phyloP scores from a whole-genome alignment of 2,888 invertebrate genomes.

The Ochropleura leucogaster region DNA sequence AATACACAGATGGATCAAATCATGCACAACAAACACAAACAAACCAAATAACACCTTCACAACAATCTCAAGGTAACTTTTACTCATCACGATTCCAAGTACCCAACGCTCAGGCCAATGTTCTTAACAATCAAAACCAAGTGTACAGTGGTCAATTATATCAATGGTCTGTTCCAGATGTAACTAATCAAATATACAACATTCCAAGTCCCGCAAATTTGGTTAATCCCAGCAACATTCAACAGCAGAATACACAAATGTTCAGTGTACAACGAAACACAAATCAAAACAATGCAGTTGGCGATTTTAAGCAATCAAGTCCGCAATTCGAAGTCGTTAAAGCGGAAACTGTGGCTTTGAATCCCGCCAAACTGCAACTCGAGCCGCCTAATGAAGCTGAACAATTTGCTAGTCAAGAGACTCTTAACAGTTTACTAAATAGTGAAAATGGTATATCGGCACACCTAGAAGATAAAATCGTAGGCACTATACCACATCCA shows the following conservation, averaged over 20 bases:
- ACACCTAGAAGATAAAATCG: constrained; percentile 84
- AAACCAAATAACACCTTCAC: constrained; percentile 68
- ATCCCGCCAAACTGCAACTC: constrained; percentile 75
- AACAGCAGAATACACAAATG: constrained; percentile 65
- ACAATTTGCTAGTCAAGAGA: constrained; percentile 75
- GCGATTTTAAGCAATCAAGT: constrained; percentile 49
- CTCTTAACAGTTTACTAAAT: constrained; percentile 74
- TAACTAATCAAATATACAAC: constrained; percentile 83
- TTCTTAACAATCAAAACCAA: constrained; percentile 71
- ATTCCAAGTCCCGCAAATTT: constrained; percentile 72
- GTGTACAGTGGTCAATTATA: constrained; percentile 87
- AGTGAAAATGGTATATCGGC: constrained; percentile 83
- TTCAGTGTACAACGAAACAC: constrained; percentile 59
- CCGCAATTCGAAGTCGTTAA: constrained; percentile 77
- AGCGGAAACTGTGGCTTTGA: constrained; percentile 74
- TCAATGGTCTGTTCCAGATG: constrained; percentile 85
- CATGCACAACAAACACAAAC: constrained; percentile 65
- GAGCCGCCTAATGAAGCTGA: constrained; percentile 70
- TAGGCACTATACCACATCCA: constrained; percentile 85
- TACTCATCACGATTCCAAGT: constrained; percentile 70
- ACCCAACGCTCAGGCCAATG: constrained; percentile 59
- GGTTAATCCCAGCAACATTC: constrained; percentile 61
- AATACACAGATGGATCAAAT: constrained; percentile 65
- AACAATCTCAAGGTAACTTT: constrained; percentile 67
- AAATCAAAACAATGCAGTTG: constrained; percentile 46